Evolutionary conservation across 2,888 invertebrate species (phyloP), one percentile per base, ranked within the genome.

Genomic region (Leucozona laternaria): DNA sequence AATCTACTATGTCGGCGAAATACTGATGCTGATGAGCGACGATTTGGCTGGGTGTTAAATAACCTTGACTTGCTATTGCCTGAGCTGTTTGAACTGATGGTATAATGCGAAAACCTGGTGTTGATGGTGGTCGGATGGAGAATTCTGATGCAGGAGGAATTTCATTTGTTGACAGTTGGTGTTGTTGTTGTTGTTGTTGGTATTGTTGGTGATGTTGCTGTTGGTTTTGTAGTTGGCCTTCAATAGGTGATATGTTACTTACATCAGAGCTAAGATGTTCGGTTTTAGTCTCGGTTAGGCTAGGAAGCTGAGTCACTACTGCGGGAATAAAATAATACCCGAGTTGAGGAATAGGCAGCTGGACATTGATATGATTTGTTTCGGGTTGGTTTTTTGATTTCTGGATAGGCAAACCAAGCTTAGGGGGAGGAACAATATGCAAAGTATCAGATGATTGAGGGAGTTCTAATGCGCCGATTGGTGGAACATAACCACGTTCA

Each of bases 301-400:
- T 73, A 6, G 85, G 68, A 31, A 73, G 17, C 4, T 17, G 20
- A 15, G 72, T 57, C 3, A 70, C 57, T 0, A 77, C 68, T 20
- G 68, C 85, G 2, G 85, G 85, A 13, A 86, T 17, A 8, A 86
- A 78, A 43, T 50, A 86, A 45, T 86, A 86, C 10, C 86, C 86
- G 8, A 71, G 45, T 53, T 82, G 82, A 17, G 86, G 86, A 10
- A 86, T 75, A 11, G 86, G 86, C 0, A 86, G 71, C 0, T 82
- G 82, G 0, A 86, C 58, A 28, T 86, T 71, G 0, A 86, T 15
- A 48, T 82, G 82, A 15, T 64, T 75, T 10, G 11, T 28, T 11
- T 10, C 37, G 20, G 2, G 1, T 22, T 20, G 50, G 15, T 15
- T 34, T 58, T 4, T 25, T 15, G 75, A 55, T 10, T 71, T 22